Conservation (phyloP, 92 coral and sea anemone species). For the Heteractis magnifica region DNA sequence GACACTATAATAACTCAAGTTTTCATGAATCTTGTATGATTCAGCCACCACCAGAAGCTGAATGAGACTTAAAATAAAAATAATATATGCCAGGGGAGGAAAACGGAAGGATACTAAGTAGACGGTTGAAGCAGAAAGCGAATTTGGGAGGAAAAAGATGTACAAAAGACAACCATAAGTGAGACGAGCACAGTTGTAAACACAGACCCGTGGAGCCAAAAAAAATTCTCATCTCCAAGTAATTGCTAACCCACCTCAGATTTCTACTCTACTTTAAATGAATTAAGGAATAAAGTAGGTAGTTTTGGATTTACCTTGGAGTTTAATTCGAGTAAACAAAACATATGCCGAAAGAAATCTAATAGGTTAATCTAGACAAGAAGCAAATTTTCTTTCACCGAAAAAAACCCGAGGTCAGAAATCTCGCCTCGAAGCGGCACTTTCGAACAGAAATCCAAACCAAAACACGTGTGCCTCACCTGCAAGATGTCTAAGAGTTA, state of each 20-base stretch:
- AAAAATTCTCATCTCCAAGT: neutral
- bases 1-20: neutral
- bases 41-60: too few species aligned
- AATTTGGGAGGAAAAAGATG: neutral
- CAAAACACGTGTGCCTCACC: constrained; percentile 57
- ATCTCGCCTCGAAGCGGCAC: constrained; percentile 28
- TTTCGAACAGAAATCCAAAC: constrained; percentile 10
- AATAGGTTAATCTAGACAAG: constrained; percentile 8
- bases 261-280: neutral
- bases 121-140: neutral
- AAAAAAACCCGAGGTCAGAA: neutral
- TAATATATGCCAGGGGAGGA: neutral
- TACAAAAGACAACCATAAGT: constrained; percentile 1
- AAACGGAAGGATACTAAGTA: constrained; percentile 9
- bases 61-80: neutral
- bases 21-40: too few species aligned
- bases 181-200: constrained; percentile 3
- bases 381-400: constrained; percentile 13
- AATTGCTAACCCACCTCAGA: neutral
- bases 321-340: constrained; percentile 5
- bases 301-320: neutral
- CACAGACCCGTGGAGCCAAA: neutral
- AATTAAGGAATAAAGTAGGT: neutral
- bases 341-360: constrained; percentile 8
- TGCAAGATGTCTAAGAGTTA: constrained; percentile 61